Base-by-base conservation (phyloP, 2,888 invertebrate genomes). In the Rhopalosiphum nymphaeae region DNA sequence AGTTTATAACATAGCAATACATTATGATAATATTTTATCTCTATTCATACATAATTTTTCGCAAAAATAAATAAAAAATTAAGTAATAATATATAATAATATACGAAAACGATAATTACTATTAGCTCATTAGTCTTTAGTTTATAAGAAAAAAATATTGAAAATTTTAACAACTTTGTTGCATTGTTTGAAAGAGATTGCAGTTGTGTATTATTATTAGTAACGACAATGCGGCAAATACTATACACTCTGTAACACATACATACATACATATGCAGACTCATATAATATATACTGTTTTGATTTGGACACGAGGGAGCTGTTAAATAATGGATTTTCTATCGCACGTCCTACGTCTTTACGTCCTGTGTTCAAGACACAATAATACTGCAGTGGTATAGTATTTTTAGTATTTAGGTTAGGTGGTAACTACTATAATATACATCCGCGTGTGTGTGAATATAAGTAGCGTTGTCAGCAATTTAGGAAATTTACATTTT, bases 311-410 rank as follows among this genome's bases (percentile, higher is more conserved):
- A 44, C 85, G 29, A 85, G 29, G 1, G 78, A 44, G 26, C 53
- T 49, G 87, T 88, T 49, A 88, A 88, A 88, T 49, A 88, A 49
- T 88, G 87, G 87, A 88, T 88, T 49, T 53, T 53, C 49, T 49
- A n/a, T 88, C 21, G 21, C 44, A 44, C 11, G 85, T 26, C 85
- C 42, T 25, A 25, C 85, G 67, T 67, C 67, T n/a, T 26, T 67
- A 11, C 36, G 26, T 53, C n/a, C 53, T 53, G 36, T 86, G 29
- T 86, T 29, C 53, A 49, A 53, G 25, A 88, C 87, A 29, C 29
- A 86, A 86, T 86, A 46, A 89, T 57, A 42, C 36, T 7, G 78
- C 78, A 36, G 36, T 78, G 78, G 36, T 36, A n/a, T n/a, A 67
- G n/a, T 13, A 3, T 78, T 78, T 78, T 78, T 78, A 78, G 78